Conservation (phyloP, 2,113 vertebrate genomes). For the Phaethon lepturus region DNA sequence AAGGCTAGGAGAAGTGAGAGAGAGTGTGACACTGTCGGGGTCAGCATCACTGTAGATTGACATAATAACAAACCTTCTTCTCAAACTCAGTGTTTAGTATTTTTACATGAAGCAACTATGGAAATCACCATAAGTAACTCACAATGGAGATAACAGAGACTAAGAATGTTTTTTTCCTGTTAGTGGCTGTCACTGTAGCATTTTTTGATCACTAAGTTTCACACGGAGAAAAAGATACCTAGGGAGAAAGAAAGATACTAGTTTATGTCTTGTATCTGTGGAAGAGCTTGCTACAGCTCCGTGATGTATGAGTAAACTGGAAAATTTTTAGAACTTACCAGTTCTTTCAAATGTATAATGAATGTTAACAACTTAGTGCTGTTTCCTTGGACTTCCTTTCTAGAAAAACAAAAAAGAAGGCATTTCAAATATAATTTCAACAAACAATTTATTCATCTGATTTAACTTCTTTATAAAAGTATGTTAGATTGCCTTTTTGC, state of each 20-base stretch:
- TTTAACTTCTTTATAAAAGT: background rate
- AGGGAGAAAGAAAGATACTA: background rate
- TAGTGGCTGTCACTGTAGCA: background rate
- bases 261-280: background rate
- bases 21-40: too few species aligned
- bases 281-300: background rate
- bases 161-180: background rate
- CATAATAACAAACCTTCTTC: background rate
- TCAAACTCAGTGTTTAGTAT: background rate
- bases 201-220: background rate
- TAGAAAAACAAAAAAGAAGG: background rate
- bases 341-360: background rate
- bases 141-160: background rate
- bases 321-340: background rate
- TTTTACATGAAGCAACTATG: background rate
- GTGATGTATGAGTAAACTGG: background rate
- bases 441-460: background rate
- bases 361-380: background rate
- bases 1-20: background rate
- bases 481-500: background rate
- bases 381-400: background rate
- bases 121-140: background rate
- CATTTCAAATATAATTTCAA: background rate
- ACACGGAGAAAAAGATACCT: background rate
- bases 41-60: background rate